A percentile compares a stretch with the other conserved stretches of the same genome.
Conservation (phyloP, 2,888 invertebrate species). For the Yponomeuta cagnagella region DNA sequence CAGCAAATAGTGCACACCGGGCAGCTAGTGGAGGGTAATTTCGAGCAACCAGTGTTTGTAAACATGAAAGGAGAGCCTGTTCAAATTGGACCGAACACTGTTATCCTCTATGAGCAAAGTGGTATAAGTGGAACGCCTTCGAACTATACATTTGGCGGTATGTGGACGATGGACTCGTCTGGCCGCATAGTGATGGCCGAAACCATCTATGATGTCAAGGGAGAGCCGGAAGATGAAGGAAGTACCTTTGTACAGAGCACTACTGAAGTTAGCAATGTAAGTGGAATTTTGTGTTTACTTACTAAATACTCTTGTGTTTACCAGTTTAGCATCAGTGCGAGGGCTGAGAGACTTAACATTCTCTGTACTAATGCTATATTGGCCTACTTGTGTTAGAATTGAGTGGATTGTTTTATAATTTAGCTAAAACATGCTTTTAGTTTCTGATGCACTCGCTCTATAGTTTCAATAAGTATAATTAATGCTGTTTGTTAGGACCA, state of each 20-base stretch:
- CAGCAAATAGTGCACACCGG: slow-evolving; percentile 68
- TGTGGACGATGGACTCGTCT: slow-evolving; percentile 70
- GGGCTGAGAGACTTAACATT: too few relatives aligned
- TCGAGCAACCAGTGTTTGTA: slow-evolving; percentile 70
- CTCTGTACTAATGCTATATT: too few relatives aligned
- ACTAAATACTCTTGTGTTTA: not conserved
- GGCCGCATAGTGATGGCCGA: slow-evolving; percentile 72
- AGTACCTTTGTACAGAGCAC: slow-evolving; percentile 59
- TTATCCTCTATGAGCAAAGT: slow-evolving; percentile 68
- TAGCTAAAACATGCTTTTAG: too few relatives aligned
- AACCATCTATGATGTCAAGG: slow-evolving; percentile 70
- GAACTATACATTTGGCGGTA: slow-evolving; percentile 67
- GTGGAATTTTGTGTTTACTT: slow-evolving; percentile 24
- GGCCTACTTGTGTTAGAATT: too few relatives aligned
- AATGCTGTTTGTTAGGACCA: too few relatives aligned
- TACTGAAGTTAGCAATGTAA: slow-evolving; percentile 58
- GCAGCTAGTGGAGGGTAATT: slow-evolving; percentile 65
- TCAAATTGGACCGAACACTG: slow-evolving; percentile 67
- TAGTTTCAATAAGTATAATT: too few relatives aligned
- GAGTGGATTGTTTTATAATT: too few relatives aligned
- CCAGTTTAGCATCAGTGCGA: too few relatives aligned
- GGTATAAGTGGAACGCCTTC: slow-evolving; percentile 66
- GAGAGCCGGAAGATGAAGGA: slow-evolving; percentile 64
- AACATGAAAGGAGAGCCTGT: slow-evolving; percentile 72
- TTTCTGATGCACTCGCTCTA: too few relatives aligned